Evolutionary conservation across 1,140 invertebrate species (phyloP), one percentile per base, ranked within the genome.

Genomic region (Lasioglossum albipes): DNA sequence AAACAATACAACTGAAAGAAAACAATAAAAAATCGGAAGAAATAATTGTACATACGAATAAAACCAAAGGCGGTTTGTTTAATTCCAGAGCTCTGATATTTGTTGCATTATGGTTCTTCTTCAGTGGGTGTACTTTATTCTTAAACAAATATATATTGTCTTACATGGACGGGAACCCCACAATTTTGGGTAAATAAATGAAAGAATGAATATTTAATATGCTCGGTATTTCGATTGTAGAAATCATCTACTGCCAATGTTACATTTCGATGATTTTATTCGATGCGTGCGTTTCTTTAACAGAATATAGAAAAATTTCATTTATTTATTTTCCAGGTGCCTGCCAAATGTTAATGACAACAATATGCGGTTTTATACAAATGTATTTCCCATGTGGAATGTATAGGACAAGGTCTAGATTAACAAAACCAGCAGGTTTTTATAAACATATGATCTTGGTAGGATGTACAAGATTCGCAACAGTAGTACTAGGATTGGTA

Each of bases 101-200:
- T 89, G 92, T 97, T 18, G 91, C 95, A 36, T 90, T 97, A 52
- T 97, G 96, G 96, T 97, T 97, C 86, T 94, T 97, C 83, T 97
- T 97, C 89, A 97, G 96, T 90, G 95, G 95, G 10, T 96, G 95
- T 88, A 97, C 97, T 9, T 93, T 97, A 59, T 97, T 97, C 91
- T 92, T 97, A 36, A 97, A 97, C 92, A 97, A 97, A 90, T 97
- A 97, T 87, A 97, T 97, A 89, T 91, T 97, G 45, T 95, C 96
- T 6, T 96, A 95, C 86, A 94, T 97, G 89, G 94, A 96, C 89
- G 96, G 96, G n/a, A 96, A 97, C 92, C 96, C 97, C 9, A 96
- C 95, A 65, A 92, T 97, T 66, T 93, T 97, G 91, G 96, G 97
- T 97, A 94, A 93, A 73, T 31, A 45, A 65, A 61, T 52, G 10